A percentile compares a stretch with the other conserved stretches of the same genome.
Conservation (phyloP, 2,797 vertebrate species). For the Platyrinchus mystaceus region DNA sequence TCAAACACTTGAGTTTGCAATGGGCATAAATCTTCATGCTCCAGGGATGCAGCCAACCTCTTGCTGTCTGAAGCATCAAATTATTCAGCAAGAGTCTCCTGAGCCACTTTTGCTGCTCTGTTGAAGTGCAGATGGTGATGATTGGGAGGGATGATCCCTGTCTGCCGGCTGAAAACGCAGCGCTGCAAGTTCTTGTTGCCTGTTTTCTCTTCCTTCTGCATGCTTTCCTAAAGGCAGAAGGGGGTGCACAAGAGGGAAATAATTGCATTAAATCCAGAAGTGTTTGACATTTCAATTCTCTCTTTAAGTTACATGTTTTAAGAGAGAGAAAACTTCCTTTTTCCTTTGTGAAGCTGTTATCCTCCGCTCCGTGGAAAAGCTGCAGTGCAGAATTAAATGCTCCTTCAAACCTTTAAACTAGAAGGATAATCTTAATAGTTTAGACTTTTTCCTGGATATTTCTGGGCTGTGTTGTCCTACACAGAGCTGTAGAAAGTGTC, state of each 20-base stretch:
- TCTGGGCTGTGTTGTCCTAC: neutral
- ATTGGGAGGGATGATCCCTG: neutral
- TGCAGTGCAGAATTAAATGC: accelerated
- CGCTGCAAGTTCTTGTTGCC: neutral
- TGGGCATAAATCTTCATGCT: neutral
- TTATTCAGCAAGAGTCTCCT: neutral
- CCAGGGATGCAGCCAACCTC: neutral
- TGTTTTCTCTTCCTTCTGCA: accelerated
- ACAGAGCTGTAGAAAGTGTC: neutral
- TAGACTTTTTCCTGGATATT: accelerated
- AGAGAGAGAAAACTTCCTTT: neutral
- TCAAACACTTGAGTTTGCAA: neutral
- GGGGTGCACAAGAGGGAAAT: neutral
- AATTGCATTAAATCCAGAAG: neutral
- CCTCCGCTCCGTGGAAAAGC: neutral
- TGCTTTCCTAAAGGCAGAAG: neutral
- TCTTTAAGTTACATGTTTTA: neutral
- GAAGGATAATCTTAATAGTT: neutral
- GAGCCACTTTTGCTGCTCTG: neutral
- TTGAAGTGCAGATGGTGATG: neutral
- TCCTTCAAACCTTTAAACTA: neutral
- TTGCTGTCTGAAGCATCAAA: neutral
- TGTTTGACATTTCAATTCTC: neutral
- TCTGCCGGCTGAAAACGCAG: neutral
- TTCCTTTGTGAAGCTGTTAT: neutral